phyloP scores from a whole-genome alignment of 2,113 vertebrate species.

The Genyomyrus donnyi region DNA sequence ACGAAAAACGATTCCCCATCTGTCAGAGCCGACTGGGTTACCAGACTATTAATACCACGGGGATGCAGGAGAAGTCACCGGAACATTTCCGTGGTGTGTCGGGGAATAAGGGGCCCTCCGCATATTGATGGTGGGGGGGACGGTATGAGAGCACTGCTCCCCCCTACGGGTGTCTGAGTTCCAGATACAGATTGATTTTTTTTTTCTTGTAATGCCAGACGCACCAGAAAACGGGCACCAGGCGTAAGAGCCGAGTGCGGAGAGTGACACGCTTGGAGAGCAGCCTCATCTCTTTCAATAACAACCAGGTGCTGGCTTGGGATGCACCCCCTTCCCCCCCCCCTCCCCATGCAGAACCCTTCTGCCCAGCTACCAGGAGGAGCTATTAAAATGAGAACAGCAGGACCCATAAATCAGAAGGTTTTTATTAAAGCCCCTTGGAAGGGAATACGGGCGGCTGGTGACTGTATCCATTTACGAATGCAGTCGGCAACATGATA shows the following conservation, averaged over 20 bases:
- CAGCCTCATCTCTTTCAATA: conserved; percentile 27
- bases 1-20: background rate
- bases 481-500: background rate
- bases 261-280: background rate
- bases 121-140: background rate
- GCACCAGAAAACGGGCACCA: background rate
- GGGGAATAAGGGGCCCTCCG: background rate
- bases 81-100: background rate
- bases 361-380: conserved; percentile 28
- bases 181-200: background rate
- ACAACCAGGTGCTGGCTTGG: conserved; percentile 38
- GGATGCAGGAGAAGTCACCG: background rate
- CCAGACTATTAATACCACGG: background rate
- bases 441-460: conserved; percentile 3
- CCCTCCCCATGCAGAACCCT: background rate
- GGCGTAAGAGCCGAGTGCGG: background rate
- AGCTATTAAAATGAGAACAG: conserved; percentile 19
- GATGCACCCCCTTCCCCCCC: background rate
- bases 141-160: background rate
- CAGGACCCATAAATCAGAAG: conserved; percentile 33
- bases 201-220: background rate
- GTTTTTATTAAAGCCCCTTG: conserved; percentile 35
- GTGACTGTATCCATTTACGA: conserved; percentile 15
- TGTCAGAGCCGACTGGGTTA: background rate
- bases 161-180: background rate